Evolutionary conservation across 2,888 invertebrate genomes (phyloP).

Genomic region (Heliothis peltigera): DNA sequence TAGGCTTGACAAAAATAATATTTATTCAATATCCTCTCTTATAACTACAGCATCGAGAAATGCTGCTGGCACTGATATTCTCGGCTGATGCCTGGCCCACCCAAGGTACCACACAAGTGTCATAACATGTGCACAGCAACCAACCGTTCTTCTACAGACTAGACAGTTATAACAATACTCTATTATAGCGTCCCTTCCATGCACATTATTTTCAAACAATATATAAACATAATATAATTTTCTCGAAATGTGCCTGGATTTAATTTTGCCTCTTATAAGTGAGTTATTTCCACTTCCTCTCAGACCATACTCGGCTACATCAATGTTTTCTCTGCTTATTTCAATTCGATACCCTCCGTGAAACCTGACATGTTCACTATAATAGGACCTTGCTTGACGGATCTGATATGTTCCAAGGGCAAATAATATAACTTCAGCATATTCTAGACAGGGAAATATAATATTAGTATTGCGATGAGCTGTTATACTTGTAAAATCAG

Average conservation of each 20-base stretch:
- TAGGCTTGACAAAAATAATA: too few relatives aligned
- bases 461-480: conserved; percentile 16
- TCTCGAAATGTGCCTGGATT: conserved; percentile 18
- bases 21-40: too few relatives aligned
- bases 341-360: conserved; percentile 22
- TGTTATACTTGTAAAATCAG: conserved; percentile 10
- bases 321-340: background rate
- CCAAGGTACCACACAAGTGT: too few relatives aligned
- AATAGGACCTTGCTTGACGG: conserved; percentile 22
- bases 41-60: too few relatives aligned
- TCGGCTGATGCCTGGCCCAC: too few relatives aligned
- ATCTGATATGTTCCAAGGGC: conserved; percentile 16
- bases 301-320: background rate
- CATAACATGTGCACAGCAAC: conserved; percentile 1
- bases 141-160: too few relatives aligned
- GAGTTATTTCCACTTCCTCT: background rate
- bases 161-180: conserved; percentile 10
- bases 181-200: background rate
- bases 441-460: conserved; percentile 17
- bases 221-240: conserved; percentile 18
- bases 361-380: conserved; percentile 24
- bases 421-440: background rate
- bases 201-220: conserved; percentile 8
- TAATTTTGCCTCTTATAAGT: background rate
- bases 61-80: too few relatives aligned